These are phyloP conservation scores for Mya arenaria DNA, from an alignment of 1,140 invertebrate genomes.

Conservation along the genomic window DNA sequence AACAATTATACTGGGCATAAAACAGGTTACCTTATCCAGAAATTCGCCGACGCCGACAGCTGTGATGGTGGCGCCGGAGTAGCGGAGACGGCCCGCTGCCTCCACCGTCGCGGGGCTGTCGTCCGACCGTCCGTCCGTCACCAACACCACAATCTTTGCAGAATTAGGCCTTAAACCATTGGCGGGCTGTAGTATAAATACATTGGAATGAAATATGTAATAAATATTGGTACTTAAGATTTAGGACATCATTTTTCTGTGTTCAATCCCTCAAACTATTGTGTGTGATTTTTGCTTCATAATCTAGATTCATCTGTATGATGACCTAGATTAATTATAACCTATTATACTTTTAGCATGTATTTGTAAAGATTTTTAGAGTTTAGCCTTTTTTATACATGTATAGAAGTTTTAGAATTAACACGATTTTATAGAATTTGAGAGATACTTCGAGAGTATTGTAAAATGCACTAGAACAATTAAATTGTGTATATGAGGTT, in stretches of 20 bases:
- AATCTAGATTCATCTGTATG: not conserved
- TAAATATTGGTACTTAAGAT: not conserved
- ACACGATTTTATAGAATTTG: too few species aligned
- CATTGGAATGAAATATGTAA: not conserved
- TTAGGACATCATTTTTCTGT: too few species aligned
- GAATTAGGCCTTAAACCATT: conserved; percentile 56
- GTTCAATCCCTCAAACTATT: too few species aligned
- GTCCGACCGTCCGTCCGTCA: conserved; percentile 61
- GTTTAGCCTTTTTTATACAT: too few species aligned
- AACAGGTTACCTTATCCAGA: conserved; percentile 41
- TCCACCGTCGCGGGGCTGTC: conserved; percentile 45
- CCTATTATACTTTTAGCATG: too few species aligned
- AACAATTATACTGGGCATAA: too few species aligned
- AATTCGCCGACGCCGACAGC: conserved; percentile 58
- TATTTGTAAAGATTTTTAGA: too few species aligned
- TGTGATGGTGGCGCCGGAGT: conserved; percentile 51
- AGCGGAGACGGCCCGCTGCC: conserved; percentile 22
- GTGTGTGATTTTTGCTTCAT: too few species aligned
- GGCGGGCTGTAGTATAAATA: not conserved
- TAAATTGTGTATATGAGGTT: too few species aligned
- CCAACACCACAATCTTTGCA: conserved; percentile 61
- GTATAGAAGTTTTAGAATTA: too few species aligned
- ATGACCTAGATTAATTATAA: not conserved
- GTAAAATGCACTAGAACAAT: too few species aligned
- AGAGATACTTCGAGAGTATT: too few species aligned